These are phyloP conservation scores for Azorinus chamasolen DNA, from an alignment of 2,888 invertebrate genomes.

Conservation along the genomic window DNA sequence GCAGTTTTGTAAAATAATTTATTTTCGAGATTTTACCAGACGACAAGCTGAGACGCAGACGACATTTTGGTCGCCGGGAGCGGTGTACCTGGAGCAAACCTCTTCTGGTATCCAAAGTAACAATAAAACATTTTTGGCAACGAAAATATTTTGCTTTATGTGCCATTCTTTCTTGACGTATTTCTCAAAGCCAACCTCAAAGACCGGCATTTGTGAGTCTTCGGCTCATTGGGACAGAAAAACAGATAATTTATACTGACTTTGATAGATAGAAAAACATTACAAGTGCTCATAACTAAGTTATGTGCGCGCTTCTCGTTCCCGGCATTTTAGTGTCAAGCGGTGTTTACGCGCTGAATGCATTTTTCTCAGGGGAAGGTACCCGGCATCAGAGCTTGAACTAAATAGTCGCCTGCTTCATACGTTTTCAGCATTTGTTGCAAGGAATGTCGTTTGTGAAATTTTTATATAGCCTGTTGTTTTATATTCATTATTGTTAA, in stretches of 20 bases:
- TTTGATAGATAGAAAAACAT: conserved; percentile 18
- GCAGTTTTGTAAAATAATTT: too few relatives aligned
- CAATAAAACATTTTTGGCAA: conserved; percentile 18
- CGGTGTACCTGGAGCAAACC: too few relatives aligned
- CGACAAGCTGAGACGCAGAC: too few relatives aligned
- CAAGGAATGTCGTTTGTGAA: too few relatives aligned
- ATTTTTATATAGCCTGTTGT: too few relatives aligned
- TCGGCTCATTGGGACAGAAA: conserved; percentile 7
- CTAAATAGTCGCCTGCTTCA: too few relatives aligned
- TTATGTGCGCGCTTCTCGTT: conserved; percentile 6
- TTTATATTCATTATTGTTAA: too few relatives aligned
- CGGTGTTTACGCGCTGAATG: neutral
- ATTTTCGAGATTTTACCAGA: too few relatives aligned
- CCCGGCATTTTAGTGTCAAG: conserved; percentile 7
- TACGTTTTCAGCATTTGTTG: too few relatives aligned
- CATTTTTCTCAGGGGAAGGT: too few relatives aligned
- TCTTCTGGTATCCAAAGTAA: neutral
- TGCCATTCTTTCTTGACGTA: conserved; percentile 8
- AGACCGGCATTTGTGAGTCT: conserved; percentile 2
- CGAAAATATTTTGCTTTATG: conserved; percentile 16
- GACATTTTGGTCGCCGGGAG: too few relatives aligned
- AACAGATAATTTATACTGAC: conserved; percentile 14
- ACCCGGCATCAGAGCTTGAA: too few relatives aligned
- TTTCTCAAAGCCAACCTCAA: conserved; percentile 7
- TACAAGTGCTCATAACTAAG: neutral